Evolutionary conservation across 2,797 vertebrate species (phyloP), one percentile per base, ranked within the genome.

Genomic region (Phrynocephalus vlangalii): DNA sequence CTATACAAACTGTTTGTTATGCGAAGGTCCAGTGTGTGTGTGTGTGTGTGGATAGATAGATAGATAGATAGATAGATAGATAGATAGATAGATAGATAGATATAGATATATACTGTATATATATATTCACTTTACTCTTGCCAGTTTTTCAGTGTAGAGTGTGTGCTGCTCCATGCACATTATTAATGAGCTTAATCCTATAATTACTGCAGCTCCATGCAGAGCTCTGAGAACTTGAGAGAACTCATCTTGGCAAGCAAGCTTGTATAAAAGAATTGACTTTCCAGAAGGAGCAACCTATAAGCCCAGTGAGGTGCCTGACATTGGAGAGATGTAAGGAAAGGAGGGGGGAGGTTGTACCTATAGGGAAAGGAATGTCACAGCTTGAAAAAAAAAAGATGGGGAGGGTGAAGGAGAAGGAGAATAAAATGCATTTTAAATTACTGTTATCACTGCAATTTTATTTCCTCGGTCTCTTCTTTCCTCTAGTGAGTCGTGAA

Each of bases 191-290:
- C 78, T 96, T 93, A 94, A 92, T 95, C 91, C 86, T 85, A 0
- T 94, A 95, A 96, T 96, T 96, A 95, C 92, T 95, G 94, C 86
- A 94, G 94, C 91, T 93, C 89, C 95, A 95, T 60, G 71, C 86
- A 94, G 95, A 95, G 95, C 92, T 95, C 83, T 91, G 95, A 96
- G 94, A 95, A 96, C 91, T 79, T 92, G 92, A 95, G 95, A 95
- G 91, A 92, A 94, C 80, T 92, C 94, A 87, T 79, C 80, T 93
- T 94, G 94, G 89, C 89, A 94, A 95, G 87, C 2, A 8, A 91
- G 72, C 73, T 85, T n/a, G 44, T 77, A 72, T 20, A 87, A 91
- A 93, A 75, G 71, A 88, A 38, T 63, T 67, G n/a, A 0, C 48
- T 85, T 56, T 91, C 67, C 79, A 86, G 26, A 86, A 1, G 71